Conservation (phyloP, 2,888 invertebrate genomes). For the Pristionchus fissidentatus region DNA sequence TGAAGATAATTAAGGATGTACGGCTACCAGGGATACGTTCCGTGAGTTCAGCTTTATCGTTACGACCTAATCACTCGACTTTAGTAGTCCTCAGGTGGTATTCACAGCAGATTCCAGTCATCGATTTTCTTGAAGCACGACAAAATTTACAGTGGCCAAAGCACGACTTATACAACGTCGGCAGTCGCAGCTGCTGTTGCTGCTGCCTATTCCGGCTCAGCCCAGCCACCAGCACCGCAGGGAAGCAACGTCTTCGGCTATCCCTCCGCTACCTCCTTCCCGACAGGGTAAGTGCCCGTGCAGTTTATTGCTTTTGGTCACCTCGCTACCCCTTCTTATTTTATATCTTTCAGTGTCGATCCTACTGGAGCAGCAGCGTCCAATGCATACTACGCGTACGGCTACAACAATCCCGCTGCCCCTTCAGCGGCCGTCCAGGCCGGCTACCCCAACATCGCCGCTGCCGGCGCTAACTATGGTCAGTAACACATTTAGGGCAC, state of each 20-base stretch:
- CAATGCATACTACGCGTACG: slow-evolving; percentile 22
- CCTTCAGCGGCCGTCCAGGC: neutral
- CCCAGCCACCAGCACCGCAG: slow-evolving; percentile 17
- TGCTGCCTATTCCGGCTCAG: slow-evolving; percentile 41
- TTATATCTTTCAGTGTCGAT: neutral
- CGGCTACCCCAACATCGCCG: neutral
- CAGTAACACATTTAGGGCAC: too few relatives aligned
- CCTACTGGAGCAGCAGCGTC: neutral
- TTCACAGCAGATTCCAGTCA: neutral
- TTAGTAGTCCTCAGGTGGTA: neutral
- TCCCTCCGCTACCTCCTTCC: slow-evolving; percentile 20
- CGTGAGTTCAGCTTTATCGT: neutral
- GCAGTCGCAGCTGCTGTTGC: slow-evolving; percentile 45
- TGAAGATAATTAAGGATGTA: slow-evolving; percentile 39
- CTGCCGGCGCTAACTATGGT: slow-evolving; percentile 17
- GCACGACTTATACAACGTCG: slow-evolving; percentile 45
- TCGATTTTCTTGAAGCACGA: neutral
- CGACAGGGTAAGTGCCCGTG: neutral
- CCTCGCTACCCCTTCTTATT: neutral
- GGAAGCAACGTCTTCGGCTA: slow-evolving; percentile 46
- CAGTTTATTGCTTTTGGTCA: neutral
- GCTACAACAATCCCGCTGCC: neutral
- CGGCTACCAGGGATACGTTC: slow-evolving; percentile 23
- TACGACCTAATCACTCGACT: neutral
- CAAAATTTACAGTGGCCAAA: slow-evolving; percentile 19